Percentiles rank a stretch among this genome's conserved stretches.
Conservation (phyloP, 2,888 invertebrate genomes). For the Lapara coniferarum region DNA sequence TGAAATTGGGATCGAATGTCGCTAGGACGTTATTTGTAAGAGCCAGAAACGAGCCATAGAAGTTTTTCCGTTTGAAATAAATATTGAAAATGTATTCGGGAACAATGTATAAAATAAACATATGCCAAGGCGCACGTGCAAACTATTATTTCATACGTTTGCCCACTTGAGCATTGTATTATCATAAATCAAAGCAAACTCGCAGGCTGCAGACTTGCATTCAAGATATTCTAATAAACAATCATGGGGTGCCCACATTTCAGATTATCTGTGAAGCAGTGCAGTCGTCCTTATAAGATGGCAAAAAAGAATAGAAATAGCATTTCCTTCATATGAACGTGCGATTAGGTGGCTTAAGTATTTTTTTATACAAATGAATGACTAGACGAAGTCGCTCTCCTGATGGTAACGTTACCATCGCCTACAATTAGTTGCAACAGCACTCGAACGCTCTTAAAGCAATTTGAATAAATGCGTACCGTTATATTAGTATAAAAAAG, state of each 20-base stretch:
- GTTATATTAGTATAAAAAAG: too few relatives aligned
- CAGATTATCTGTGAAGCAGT: background rate
- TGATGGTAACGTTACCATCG: too few relatives aligned
- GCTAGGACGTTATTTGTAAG: background rate
- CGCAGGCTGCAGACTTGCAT: slow-evolving; percentile 15
- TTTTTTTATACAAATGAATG: too few relatives aligned
- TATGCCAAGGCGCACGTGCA: background rate
- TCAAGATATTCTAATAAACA: slow-evolving; percentile 2
- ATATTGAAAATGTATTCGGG: background rate
- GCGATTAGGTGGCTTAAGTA: too few relatives aligned
- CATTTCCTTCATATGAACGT: too few relatives aligned
- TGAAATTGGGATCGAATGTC: too few relatives aligned
- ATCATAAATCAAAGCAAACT: slow-evolving; percentile 14
- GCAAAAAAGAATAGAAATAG: too few relatives aligned
- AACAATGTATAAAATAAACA: slow-evolving; percentile 16
- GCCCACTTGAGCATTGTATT: slow-evolving; percentile 19
- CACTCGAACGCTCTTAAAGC: too few relatives aligned
- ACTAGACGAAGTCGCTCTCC: too few relatives aligned
- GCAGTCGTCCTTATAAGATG: too few relatives aligned
- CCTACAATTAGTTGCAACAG: too few relatives aligned
- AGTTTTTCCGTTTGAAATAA: background rate
- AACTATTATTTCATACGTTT: slow-evolving; percentile 13
- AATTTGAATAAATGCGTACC: too few relatives aligned
- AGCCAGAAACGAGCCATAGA: background rate
- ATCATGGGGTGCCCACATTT: background rate